Conservation (phyloP, 1,140 invertebrate species). For the Apolygus lucorum region DNA sequence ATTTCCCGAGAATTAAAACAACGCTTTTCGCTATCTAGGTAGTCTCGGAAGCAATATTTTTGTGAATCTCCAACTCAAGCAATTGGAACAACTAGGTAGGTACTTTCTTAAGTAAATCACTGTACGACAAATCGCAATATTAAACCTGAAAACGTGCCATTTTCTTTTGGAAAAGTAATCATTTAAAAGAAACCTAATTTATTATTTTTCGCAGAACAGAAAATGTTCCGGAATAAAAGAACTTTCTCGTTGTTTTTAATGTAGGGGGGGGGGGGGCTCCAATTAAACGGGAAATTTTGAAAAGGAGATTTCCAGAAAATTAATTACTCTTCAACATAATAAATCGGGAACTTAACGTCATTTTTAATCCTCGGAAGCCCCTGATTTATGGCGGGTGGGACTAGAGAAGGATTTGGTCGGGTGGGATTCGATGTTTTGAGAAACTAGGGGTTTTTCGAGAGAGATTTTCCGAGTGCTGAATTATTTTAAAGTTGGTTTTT, state of each 20-base stretch:
- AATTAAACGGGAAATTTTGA: neutral
- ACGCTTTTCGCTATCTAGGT: no score
- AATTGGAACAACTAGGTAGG: no score
- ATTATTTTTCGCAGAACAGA: neutral
- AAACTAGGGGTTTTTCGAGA: neutral
- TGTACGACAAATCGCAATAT: no score
- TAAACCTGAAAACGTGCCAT: neutral
- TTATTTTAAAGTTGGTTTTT: no score
- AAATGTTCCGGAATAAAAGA: neutral
- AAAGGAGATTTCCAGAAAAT: neutral
- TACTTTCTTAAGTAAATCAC: no score
- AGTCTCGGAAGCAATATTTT: no score
- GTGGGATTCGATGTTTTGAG: neutral
- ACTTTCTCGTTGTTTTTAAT: no score
- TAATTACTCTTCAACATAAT: neutral
- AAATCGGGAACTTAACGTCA: constrained; percentile 9
- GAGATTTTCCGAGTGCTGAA: neutral
- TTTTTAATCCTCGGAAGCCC: neutral
- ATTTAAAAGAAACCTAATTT: neutral
- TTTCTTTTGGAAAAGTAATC: neutral
- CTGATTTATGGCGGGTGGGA: constrained; percentile 6
- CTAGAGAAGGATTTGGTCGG: neutral
- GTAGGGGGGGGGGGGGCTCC: no score
- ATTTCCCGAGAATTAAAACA: no score
- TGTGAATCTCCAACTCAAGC: no score